These are phyloP conservation scores for Apogon hyalosoma DNA, from an alignment of 2,797 vertebrate species.

Conservation along the genomic window DNA sequence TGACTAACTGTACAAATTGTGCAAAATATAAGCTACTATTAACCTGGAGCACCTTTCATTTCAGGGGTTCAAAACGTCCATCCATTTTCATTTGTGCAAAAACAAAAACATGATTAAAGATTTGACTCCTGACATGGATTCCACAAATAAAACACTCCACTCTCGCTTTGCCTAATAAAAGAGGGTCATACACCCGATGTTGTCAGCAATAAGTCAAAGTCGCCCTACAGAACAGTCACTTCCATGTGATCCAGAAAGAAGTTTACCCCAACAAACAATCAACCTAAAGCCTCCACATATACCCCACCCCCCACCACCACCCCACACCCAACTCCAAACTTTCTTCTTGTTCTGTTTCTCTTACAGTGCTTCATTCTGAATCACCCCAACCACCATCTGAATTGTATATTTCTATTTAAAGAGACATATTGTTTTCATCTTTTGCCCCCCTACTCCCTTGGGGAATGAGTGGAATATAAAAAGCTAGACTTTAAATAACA, in stretches of 20 bases:
- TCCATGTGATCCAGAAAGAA: constrained; percentile 58
- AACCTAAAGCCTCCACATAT: constrained; percentile 21
- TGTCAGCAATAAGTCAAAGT: constrained; percentile 71
- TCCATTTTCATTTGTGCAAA: constrained; percentile 84
- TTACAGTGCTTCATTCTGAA: constrained; percentile 57
- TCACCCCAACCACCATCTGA: constrained; percentile 68
- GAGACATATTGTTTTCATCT: constrained; percentile 85
- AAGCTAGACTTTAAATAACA: constrained; percentile 98
- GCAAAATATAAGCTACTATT: constrained; percentile 85
- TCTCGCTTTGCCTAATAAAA: constrained; percentile 73
- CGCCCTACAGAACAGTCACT: constrained; percentile 32
- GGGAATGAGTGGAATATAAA: constrained; percentile 91
- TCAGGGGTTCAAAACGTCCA: constrained; percentile 79
- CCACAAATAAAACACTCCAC: constrained; percentile 80
- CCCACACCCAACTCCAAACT: constrained; percentile 50
- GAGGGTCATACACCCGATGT: constrained; percentile 53
- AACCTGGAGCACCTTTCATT: constrained; percentile 84
- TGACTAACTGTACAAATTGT: constrained; percentile 86
- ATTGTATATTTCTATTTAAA: constrained; percentile 80
- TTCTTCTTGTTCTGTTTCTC: constrained; percentile 44
- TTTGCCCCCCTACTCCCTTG: constrained; percentile 83
- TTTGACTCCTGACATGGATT: constrained; percentile 83
- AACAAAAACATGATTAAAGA: constrained; percentile 86
- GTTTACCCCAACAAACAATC: constrained; percentile 58
- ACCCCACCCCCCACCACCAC: not conserved